Conservation (phyloP, 2,113 vertebrate genomes). For the Mohoua ochrocephala region DNA sequence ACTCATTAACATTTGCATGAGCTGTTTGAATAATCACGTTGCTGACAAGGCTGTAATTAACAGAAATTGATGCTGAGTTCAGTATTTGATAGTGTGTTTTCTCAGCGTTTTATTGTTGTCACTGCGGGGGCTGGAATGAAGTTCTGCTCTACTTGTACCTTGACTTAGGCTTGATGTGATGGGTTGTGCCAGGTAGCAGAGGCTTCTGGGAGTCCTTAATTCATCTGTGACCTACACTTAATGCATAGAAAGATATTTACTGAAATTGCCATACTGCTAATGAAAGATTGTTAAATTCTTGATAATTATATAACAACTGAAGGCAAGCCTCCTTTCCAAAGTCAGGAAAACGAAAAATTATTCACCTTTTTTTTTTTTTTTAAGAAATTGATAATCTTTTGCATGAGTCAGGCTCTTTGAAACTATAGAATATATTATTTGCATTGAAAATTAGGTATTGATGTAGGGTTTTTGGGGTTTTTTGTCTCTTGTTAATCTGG, state of each 20-base stretch:
- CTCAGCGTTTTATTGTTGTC: constrained; percentile 83
- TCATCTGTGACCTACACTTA: constrained; percentile 67
- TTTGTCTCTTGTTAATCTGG: background rate
- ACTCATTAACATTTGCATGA: constrained; percentile 99
- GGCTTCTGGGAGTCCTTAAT: constrained; percentile 71
- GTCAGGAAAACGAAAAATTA: constrained; percentile 53
- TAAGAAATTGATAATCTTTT: background rate
- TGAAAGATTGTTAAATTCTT: constrained; percentile 48
- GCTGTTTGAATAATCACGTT: constrained; percentile 99
- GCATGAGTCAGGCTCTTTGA: constrained; percentile 10
- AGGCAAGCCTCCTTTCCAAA: constrained; percentile 24
- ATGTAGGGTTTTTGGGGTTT: background rate
- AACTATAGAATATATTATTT: constrained; percentile 40
- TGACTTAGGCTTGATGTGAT: constrained; percentile 71
- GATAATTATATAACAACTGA: constrained; percentile 44
- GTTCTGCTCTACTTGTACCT: constrained; percentile 80
- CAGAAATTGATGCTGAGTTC: constrained; percentile 95
- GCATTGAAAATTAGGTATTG: background rate
- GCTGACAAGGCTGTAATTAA: constrained; percentile 99
- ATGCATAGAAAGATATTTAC: constrained; percentile 67
- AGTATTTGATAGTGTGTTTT: constrained; percentile 85
- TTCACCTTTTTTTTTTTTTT: background rate
- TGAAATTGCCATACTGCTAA: constrained; percentile 63
- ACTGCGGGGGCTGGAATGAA: constrained; percentile 80
- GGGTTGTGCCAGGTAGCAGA: constrained; percentile 73